Evolutionary conservation across 2,888 invertebrate species (phyloP), one percentile per base, ranked within the genome.

Genomic region (Phyto melanocephala): DNA sequence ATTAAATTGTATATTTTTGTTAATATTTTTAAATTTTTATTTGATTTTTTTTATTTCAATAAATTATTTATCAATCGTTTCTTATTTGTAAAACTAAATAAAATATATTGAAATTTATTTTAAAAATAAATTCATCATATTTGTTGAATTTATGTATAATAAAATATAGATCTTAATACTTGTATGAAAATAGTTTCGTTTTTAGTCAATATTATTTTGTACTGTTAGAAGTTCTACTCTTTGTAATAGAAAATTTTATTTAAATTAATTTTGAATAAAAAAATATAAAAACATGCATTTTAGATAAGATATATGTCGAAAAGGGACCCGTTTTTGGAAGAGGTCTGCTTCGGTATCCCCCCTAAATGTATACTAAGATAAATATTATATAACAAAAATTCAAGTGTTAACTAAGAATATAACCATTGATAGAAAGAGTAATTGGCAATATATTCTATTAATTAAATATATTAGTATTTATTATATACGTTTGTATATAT

Each of bases 171-270:
- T n/a, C n/a, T n/a, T n/a, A n/a, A 8, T 79, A 37, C 40, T 33
- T 65, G 11, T 45, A 40, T 68, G 58, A 52, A 65, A 65, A 72
- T 72, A 60, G 52, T 75, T 60, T 65, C 28, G 40, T 52, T 42
- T 62, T 8, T 7, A 54, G 58, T 56, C 68, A 24, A 68, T 35
- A 28, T 13, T 68, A 54, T 40, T 81, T 76, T 81, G 75, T 80
- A 74, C 74, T 60, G 67, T 62, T 5, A 68, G 10, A 60, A 60
- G 52, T 62, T 60, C 20, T 33, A 24, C 2, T 40, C 13, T 24
- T 22, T 17, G n/a, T 35, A 11, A 40, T 56, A 5, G 15, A 28
- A 28, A 28, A 3, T 28, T n/a, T n/a, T n/a, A n/a, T n/a, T n/a
- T n/a, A n/a, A n/a, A n/a, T n/a, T n/a, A n/a, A n/a, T n/a, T n/a